These are phyloP conservation scores for Drosophila parvula DNA, from an alignment of 1,140 invertebrate species.

Conservation along the genomic window DNA sequence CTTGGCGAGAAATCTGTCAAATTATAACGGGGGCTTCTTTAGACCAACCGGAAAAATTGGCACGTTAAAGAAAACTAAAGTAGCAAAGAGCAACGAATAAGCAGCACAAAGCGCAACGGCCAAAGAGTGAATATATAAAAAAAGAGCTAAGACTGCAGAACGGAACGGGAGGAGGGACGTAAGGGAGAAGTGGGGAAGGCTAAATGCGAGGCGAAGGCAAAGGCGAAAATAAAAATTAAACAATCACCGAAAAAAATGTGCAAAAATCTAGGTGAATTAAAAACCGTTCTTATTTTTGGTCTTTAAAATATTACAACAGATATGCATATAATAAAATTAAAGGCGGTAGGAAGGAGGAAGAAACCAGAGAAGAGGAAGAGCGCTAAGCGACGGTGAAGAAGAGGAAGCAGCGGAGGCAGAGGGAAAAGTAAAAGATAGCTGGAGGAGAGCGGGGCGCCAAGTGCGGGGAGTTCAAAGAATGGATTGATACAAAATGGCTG, in stretches of 20 bases:
- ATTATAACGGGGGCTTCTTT: constrained; percentile 22
- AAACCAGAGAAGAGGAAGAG: constrained; percentile 10
- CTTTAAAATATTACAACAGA: constrained; percentile 1
- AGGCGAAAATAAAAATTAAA: constrained; percentile 39
- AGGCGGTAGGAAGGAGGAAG: constrained; percentile 12
- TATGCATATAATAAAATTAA: constrained; percentile 22
- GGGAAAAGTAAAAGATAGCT: constrained; percentile 23
- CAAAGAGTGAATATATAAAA: constrained; percentile 49
- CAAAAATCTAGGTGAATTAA: constrained; percentile 76
- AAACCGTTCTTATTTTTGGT: constrained; percentile 13
- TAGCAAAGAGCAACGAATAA: constrained; percentile 57
- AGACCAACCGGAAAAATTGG: constrained; percentile 70
- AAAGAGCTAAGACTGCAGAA: constrained; percentile 64
- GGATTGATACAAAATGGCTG: constrained; percentile 81
- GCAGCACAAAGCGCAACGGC: constrained; percentile 53
- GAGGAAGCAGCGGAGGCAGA: constrained; percentile 31
- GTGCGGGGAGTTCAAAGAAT: constrained; percentile 66
- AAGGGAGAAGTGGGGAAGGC: constrained; percentile 2
- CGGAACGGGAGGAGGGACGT: constrained; percentile 21
- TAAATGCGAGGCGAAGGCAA: constrained; percentile 33
- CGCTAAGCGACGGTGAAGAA: constrained; percentile 2
- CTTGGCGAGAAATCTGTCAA: constrained; percentile 10
- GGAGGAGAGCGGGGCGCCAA: constrained; percentile 31
- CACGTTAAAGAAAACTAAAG: constrained; percentile 71
- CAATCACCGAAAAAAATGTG: constrained; percentile 50